Evolutionary conservation across 2,888 invertebrate genomes (phyloP).

Genomic region (Auanema sp.): DNA sequence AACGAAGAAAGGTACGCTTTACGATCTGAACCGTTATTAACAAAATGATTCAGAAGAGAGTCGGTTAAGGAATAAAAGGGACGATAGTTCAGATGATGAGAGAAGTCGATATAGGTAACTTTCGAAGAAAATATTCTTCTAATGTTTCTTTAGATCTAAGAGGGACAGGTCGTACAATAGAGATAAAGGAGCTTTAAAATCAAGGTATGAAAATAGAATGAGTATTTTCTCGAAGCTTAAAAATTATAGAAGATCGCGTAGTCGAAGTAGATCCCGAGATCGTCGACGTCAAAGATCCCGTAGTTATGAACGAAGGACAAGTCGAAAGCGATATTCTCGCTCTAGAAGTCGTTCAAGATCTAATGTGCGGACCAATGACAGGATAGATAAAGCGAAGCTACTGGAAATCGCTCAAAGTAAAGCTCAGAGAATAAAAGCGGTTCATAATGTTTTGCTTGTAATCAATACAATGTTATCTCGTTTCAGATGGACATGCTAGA

Average conservation of each 20-base stretch:
- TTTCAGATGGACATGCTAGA: constrained; percentile 18
- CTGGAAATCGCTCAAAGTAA: constrained; percentile 52
- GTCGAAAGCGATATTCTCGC: not conserved
- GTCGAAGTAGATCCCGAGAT: constrained; percentile 4
- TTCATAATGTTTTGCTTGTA: not conserved
- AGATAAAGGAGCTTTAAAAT: not conserved
- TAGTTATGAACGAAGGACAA: constrained; percentile 4
- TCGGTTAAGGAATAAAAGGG: no score
- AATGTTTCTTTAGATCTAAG: no score
- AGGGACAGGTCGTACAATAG: not conserved
- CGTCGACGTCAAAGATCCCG: constrained; percentile 15
- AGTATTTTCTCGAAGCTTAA: not conserved
- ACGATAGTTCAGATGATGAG: no score
- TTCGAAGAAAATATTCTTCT: no score
- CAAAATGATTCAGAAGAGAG: no score
- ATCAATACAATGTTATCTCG: not conserved
- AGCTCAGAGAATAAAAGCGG: constrained; percentile 36
- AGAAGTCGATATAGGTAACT: no score
- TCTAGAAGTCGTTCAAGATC: constrained; percentile 8
- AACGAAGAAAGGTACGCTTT: no score
- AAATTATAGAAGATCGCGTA: not conserved
- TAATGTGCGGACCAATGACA: constrained; percentile 1
- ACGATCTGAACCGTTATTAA: no score
- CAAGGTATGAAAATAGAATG: not conserved
- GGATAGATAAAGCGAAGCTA: constrained; percentile 51